These are phyloP conservation scores for Halcyon smyrnensis DNA, from an alignment of 2,797 vertebrate species.

Conservation along the genomic window DNA sequence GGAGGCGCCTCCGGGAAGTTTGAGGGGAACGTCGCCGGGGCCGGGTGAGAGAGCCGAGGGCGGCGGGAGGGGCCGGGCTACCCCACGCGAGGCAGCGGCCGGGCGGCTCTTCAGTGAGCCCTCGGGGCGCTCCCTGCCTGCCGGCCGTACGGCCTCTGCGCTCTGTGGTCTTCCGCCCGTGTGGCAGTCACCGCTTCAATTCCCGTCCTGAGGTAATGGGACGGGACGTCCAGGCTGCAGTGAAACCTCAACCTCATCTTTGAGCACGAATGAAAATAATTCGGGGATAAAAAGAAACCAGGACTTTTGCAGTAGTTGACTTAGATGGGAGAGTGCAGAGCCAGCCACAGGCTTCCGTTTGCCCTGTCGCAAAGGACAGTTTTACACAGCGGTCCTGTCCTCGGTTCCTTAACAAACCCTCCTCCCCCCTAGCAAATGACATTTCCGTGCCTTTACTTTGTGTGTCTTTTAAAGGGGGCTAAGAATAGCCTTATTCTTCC, in stretches of 20 bases:
- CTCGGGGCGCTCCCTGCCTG: not conserved
- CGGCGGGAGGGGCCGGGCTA: not conserved
- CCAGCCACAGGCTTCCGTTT: not conserved
- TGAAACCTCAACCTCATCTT: not conserved
- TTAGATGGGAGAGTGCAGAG: not conserved
- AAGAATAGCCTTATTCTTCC: constrained; percentile 15
- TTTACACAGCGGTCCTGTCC: not conserved
- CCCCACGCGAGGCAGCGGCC: not conserved
- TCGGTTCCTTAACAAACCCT: not conserved
- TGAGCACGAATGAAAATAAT: not conserved
- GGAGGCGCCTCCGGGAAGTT: not conserved
- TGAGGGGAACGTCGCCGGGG: not conserved
- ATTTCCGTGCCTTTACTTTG: constrained; percentile 2
- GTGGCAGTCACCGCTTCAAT: not conserved
- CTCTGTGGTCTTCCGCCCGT: not conserved
- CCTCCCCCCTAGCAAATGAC: not conserved
- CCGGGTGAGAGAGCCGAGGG: not conserved
- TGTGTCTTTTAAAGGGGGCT: not conserved
- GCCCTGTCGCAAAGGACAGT: not conserved
- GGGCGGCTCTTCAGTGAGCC: not conserved
- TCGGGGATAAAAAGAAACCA: not conserved
- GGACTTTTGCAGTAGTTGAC: not conserved
- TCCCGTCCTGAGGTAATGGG: not conserved
- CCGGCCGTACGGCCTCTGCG: rapidly evolving
- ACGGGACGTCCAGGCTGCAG: not conserved